Percentiles rank a stretch among this genome's conserved stretches.
Evolutionary conservation across 2,888 invertebrate genomes (phyloP).

Genomic region (Geophilus truncorum): DNA sequence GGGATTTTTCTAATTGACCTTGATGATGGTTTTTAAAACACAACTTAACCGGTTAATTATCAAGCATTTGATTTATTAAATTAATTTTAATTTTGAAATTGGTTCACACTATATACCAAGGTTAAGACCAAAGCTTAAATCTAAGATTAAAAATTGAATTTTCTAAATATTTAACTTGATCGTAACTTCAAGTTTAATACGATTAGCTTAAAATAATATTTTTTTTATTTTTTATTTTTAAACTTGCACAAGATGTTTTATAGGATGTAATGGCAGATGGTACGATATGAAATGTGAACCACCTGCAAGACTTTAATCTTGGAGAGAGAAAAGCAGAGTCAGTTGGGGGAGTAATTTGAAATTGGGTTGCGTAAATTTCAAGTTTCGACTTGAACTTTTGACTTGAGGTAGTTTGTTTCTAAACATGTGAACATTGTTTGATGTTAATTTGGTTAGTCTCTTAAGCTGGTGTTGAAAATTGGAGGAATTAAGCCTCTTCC

Average conservation of each 20-base stretch:
- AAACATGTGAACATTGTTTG: slow-evolving; percentile 25
- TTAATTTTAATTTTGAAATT: neutral
- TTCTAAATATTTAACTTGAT: too few relatives aligned
- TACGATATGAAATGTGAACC: slow-evolving; percentile 6
- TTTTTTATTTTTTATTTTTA: neutral
- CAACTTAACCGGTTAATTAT: too few relatives aligned
- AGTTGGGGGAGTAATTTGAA: neutral
- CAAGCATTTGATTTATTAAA: too few relatives aligned
- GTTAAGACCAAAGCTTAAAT: too few relatives aligned
- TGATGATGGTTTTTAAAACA: neutral
- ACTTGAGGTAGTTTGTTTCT: slow-evolving; percentile 15
- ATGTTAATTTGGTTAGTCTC: slow-evolving; percentile 27
- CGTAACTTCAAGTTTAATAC: too few relatives aligned
- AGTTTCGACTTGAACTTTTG: slow-evolving; percentile 24
- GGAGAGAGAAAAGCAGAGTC: neutral
- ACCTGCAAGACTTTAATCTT: slow-evolving; percentile 21
- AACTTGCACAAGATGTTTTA: neutral
- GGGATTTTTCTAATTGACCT: neutral
- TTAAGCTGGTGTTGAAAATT: slow-evolving; percentile 27
- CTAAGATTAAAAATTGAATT: too few relatives aligned
- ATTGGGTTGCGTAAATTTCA: neutral
- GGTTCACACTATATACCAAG: too few relatives aligned
- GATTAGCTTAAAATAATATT: too few relatives aligned
- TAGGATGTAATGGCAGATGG: neutral
- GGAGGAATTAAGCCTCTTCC: slow-evolving; percentile 27